Evolutionary conservation across 2,888 invertebrate genomes (phyloP).

Genomic region (Synanthedon formicaeformis): DNA sequence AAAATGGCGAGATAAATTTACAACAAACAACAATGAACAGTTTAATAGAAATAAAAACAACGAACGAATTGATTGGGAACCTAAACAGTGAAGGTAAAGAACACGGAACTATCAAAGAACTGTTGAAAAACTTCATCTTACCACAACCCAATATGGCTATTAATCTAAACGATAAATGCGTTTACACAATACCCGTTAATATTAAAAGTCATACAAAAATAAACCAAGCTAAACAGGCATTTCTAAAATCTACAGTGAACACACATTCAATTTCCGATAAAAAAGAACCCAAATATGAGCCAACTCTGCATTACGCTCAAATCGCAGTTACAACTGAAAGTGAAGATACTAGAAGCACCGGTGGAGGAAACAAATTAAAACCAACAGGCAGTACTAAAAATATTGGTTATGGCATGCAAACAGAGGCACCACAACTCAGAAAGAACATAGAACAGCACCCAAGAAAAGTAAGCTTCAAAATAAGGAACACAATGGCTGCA

Average conservation of each 20-base stretch:
- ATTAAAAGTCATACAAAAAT: conserved; percentile 40
- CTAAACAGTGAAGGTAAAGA: conserved; percentile 42
- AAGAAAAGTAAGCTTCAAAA: conserved; percentile 74
- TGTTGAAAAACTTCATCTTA: conserved; percentile 51
- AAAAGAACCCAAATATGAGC: conserved; percentile 20
- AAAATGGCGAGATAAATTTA: conserved; percentile 38
- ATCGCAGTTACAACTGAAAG: conserved; percentile 50
- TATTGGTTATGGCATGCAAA: conserved; percentile 13
- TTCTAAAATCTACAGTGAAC: conserved; percentile 46
- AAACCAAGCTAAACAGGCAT: conserved; percentile 50
- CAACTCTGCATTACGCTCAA: conserved; percentile 51
- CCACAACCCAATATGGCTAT: conserved; percentile 57
- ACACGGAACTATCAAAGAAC: conserved; percentile 48
- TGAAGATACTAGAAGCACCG: conserved; percentile 60
- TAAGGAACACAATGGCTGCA: conserved; percentile 60
- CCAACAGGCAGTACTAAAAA: conserved; percentile 15
- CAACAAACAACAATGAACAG: conserved; percentile 49
- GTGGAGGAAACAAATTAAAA: conserved; percentile 41
- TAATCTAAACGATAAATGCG: conserved; percentile 42
- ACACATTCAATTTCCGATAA: conserved; percentile 8
- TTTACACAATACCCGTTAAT: conserved; percentile 49
- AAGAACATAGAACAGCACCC: conserved; percentile 47
- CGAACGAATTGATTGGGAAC: conserved; percentile 43
- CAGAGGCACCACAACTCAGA: conserved; percentile 27
- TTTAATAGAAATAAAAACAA: conserved; percentile 54